Conservation (phyloP, 2,888 invertebrate genomes). For the Amphipoea oculea region DNA sequence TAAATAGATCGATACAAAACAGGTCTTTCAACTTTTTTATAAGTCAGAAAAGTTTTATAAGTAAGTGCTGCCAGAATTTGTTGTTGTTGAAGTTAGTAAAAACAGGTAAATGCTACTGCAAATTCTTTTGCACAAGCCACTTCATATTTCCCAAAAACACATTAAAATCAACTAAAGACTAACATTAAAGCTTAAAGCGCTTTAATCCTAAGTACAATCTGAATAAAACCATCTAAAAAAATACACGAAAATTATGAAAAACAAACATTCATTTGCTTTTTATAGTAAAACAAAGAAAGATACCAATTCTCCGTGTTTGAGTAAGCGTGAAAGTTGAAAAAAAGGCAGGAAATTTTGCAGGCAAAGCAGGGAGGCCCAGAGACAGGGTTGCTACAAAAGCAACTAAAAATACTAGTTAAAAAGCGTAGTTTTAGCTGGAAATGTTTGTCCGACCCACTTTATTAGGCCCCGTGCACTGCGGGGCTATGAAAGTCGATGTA, state of each 20-base stretch:
- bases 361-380: constrained; percentile 72
- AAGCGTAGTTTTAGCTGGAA: constrained; percentile 84
- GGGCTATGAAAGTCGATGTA: constrained; percentile 68
- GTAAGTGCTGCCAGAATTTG: not conserved
- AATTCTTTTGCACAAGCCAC: not conserved
- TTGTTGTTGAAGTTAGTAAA: not conserved
- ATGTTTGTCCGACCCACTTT: constrained; percentile 88
- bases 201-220: constrained; percentile 30
- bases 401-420: constrained; percentile 87
- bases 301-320: constrained; percentile 73
- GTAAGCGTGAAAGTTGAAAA: constrained; percentile 71
- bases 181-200: not conserved
- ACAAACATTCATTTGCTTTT: constrained; percentile 54
- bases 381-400: constrained; percentile 81
- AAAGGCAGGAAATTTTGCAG: constrained; percentile 66
- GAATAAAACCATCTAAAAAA: constrained; percentile 1
- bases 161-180: not conserved
- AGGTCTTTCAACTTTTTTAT: too few species aligned
- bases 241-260: constrained; percentile 37
- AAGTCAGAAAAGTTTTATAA: not conserved
- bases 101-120: not conserved
- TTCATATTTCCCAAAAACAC: constrained; percentile 1
- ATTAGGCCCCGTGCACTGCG: constrained; percentile 79
- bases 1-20: not conserved
- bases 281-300: constrained; percentile 65